Percentiles rank a stretch among this genome's conserved stretches.
Evolutionary conservation across 2,888 invertebrate genomes (phyloP).

Genomic region (Macrophya alboannulata): DNA sequence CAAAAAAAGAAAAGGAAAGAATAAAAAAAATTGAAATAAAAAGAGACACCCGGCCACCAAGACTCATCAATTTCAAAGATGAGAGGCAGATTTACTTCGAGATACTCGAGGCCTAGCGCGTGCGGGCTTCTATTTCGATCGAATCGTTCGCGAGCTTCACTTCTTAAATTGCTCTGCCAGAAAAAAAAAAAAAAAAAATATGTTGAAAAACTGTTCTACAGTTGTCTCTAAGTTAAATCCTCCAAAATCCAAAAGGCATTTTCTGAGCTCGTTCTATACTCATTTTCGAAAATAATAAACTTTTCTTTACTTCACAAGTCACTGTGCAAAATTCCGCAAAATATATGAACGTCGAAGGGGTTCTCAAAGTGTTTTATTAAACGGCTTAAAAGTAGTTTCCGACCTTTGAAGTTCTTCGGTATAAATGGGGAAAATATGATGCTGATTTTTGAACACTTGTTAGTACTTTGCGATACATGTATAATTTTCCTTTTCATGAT

Average conservation of each 20-base stretch:
- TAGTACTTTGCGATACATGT: not conserved
- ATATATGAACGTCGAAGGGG: not conserved
- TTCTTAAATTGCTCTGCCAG: constrained; percentile 21
- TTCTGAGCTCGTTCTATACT: not conserved
- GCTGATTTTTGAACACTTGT: constrained; percentile 39
- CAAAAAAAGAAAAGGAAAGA: not conserved
- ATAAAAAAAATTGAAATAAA: not conserved
- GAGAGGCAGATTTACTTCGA: constrained; percentile 51
- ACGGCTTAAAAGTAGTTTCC: not conserved
- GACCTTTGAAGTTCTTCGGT: constrained; percentile 30
- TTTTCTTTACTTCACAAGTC: not conserved
- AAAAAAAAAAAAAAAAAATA: not conserved
- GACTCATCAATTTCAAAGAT: constrained; percentile 52
- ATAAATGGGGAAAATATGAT: constrained; percentile 24
- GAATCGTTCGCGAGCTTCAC: constrained; percentile 36
- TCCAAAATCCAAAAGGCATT: not conserved
- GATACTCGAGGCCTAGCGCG: constrained; percentile 16
- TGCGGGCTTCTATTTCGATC: constrained; percentile 50
- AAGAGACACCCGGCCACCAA: constrained; percentile 11
- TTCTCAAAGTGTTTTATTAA: not conserved
- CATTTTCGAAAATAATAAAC: not conserved
- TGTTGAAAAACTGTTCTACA: constrained; percentile 3
- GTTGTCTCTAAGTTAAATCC: not conserved
- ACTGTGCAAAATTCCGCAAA: not conserved
- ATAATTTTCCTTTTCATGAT: not conserved